These are phyloP conservation scores for Hemithea aestivaria DNA, from an alignment of 2,888 invertebrate species.

Conservation along the genomic window DNA sequence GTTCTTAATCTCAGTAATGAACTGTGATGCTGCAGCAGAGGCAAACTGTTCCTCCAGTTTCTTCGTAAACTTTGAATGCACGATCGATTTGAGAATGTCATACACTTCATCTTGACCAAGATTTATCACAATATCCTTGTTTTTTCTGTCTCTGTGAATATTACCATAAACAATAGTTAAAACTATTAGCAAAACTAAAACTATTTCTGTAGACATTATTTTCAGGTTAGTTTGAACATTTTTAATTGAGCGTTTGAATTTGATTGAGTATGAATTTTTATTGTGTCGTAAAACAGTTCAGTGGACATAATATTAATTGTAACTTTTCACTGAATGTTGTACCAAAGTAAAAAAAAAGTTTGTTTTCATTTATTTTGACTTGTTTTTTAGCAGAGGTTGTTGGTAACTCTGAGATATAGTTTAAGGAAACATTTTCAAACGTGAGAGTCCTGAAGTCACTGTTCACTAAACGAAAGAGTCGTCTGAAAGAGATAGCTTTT, in stretches of 20 bases:
- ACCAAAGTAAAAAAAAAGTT: too few relatives aligned
- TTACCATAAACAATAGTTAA: not conserved
- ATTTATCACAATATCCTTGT: constrained; percentile 29
- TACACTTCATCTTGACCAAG: constrained; percentile 38
- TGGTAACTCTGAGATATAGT: too few relatives aligned
- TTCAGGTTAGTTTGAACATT: constrained; percentile 5
- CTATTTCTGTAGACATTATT: constrained; percentile 6
- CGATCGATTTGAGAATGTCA: constrained; percentile 36
- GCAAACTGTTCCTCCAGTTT: constrained; percentile 41
- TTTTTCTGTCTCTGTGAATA: not conserved
- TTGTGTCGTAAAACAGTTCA: constrained; percentile 3
- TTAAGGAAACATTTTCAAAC: too few relatives aligned
- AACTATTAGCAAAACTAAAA: constrained; percentile 3
- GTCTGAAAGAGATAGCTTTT: too few relatives aligned
- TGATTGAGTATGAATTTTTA: constrained; percentile 6
- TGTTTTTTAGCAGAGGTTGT: too few relatives aligned
- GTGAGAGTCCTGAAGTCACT: too few relatives aligned
- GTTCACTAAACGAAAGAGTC: too few relatives aligned
- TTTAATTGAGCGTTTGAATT: constrained; percentile 6
- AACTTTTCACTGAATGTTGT: too few relatives aligned
- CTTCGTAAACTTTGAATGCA: constrained; percentile 38
- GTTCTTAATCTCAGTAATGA: constrained; percentile 37
- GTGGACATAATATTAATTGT: too few relatives aligned
- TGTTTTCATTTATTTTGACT: too few relatives aligned
- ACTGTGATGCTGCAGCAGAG: constrained; percentile 36